Evolutionary conservation across 2,797 vertebrate species (phyloP).

Genomic region (Sebastes minor): DNA sequence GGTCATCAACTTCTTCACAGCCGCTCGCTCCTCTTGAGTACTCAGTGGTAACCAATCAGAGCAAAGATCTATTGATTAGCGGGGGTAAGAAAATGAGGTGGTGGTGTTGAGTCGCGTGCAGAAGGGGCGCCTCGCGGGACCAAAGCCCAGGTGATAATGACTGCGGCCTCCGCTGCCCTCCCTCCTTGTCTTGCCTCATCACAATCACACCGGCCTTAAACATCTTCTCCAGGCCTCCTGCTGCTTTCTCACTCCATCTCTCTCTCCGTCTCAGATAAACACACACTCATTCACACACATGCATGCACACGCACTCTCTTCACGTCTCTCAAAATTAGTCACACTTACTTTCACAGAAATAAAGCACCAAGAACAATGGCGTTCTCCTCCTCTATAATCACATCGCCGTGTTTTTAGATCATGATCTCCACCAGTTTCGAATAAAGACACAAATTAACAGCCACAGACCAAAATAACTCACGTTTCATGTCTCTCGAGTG

Average conservation of each 20-base stretch:
- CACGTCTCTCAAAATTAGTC: constrained; percentile 68
- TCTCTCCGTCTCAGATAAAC: constrained; percentile 27
- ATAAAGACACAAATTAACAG: constrained; percentile 28
- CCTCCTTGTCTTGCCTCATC: constrained; percentile 46
- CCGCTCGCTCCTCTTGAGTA: constrained; percentile 50
- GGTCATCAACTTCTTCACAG: constrained; percentile 38
- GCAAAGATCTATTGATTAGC: constrained; percentile 70
- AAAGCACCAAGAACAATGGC: constrained; percentile 53
- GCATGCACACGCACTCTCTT: constrained; percentile 6
- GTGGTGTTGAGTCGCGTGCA: constrained; percentile 7
- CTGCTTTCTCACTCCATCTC: constrained; percentile 43
- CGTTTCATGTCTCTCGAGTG: background rate
- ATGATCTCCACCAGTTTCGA: constrained; percentile 28
- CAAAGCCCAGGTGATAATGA: constrained; percentile 64
- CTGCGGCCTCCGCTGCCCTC: constrained; percentile 26
- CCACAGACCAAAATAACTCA: background rate
- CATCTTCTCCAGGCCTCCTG: constrained; percentile 45
- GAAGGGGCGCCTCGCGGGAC: background rate
- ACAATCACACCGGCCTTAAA: constrained; percentile 48
- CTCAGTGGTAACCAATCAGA: constrained; percentile 70
- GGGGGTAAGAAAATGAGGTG: constrained; percentile 51
- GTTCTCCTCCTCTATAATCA: constrained; percentile 18
- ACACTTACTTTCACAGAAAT: constrained; percentile 68
- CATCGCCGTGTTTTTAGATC: constrained; percentile 48
- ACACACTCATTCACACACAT: constrained; percentile 1